Evolutionary conservation across 1,140 invertebrate species (phyloP), one percentile per base, ranked within the genome.

Genomic region (Colletes gigas): DNA sequence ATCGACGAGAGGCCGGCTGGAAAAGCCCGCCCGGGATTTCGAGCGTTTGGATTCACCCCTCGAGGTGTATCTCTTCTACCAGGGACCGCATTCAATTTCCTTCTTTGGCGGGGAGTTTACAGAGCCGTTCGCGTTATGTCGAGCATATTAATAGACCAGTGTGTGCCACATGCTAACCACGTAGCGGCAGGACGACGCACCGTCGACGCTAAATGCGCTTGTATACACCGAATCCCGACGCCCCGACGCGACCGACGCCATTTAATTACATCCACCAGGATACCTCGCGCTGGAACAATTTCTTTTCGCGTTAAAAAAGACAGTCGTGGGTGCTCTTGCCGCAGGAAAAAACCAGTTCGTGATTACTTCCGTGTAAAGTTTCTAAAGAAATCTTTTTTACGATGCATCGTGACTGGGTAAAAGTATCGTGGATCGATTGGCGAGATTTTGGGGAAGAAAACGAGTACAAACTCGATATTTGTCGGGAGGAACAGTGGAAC

Each of bases 61-160:
- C 30, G 21, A 69, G 68, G 21, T 47, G 50, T 47, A 52, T 73
- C 39, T 73, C 77, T 47, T 15, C 39, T 14, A 41, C 3, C 14
- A 15, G 50, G 19, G n/a, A 62, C 66, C 85, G 88, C 87, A 89
- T 90, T 89, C 88, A 90, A 89, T 90, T 90, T 90, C 87, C 88
- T 90, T 90, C 88, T 88, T 90, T 82, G 88, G 84, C 77, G 73
- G 70, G 70, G 80, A 88, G 87, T 90, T 90, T 88, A 88, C 83
- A 83, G 83, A 83, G 83, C 82, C 78, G 83, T 69, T 85, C 71
- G 83, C 81, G 81, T 85, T 89, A 87, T 84, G 83, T 81, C 75
- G 71, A 70, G 88, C 86, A 89, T 89, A 89, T 90, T 90, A 90
- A 90, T 89, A 84, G 60, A 69, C 82, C 65, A 39, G 60, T 59